These are phyloP conservation scores for Scomberomorus guttatus DNA, from an alignment of 2,797 vertebrate species.

Conservation along the genomic window DNA sequence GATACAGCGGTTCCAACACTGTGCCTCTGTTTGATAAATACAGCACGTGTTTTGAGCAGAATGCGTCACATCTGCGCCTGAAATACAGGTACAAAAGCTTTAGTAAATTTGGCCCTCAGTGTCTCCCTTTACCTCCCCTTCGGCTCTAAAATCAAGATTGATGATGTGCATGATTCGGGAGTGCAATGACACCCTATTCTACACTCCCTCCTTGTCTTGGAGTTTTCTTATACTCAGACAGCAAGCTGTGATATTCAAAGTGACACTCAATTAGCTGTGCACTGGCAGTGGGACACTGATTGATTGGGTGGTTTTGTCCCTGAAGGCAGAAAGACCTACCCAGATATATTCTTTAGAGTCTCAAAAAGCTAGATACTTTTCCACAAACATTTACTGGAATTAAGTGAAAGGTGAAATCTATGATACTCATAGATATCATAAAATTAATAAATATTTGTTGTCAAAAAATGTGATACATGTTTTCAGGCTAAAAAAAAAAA, in stretches of 20 bases:
- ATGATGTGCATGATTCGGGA: conserved; percentile 69
- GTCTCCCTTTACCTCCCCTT: conserved; percentile 50
- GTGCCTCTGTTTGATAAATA: not conserved
- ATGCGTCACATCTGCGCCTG: not conserved
- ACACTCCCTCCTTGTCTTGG: conserved; percentile 55
- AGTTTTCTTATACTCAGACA: conserved; percentile 64
- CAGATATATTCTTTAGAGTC: conserved; percentile 5
- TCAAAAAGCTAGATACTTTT: not conserved
- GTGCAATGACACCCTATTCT: conserved; percentile 62
- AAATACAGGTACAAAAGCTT: not conserved
- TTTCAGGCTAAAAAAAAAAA: not conserved
- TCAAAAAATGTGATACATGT: not conserved
- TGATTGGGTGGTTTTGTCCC: conserved; percentile 59
- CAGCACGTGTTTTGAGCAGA: not conserved
- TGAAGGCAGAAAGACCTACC: conserved; percentile 49
- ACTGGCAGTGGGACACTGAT: conserved; percentile 61
- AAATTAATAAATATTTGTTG: not conserved
- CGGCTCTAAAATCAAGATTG: conserved; percentile 77
- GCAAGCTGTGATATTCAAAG: conserved; percentile 72
- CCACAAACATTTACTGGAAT: conserved; percentile 1
- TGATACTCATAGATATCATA: not conserved
- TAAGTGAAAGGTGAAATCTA: conserved; percentile 3
- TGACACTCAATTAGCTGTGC: conserved; percentile 79
- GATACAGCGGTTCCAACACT: not conserved
- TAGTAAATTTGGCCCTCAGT: conserved; percentile 9